Evolutionary conservation across 92 coral and sea anemone species (phyloP).

Genomic region (Epizoanthus illoricatus): DNA sequence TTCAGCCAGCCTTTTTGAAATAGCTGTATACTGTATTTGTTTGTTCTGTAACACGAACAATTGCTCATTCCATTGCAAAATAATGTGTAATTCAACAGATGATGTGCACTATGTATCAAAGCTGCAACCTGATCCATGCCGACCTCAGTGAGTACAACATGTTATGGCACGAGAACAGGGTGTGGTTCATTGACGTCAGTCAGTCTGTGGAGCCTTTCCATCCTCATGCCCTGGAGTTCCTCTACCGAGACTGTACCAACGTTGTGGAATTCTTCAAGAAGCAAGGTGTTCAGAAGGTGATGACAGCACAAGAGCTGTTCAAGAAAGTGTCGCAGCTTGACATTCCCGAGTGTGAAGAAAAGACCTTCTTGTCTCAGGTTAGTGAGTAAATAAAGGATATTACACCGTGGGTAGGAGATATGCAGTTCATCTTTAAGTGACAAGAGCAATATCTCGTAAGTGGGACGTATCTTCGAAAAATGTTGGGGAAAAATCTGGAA

Average conservation of each 20-base stretch:
- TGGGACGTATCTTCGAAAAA: too few species aligned
- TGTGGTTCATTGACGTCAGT: slow-evolving; percentile 94
- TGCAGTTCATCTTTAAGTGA: too few species aligned
- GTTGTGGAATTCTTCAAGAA: slow-evolving; percentile 87
- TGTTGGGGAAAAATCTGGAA: too few species aligned
- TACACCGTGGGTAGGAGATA: too few species aligned
- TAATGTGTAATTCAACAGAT: slow-evolving; percentile 51
- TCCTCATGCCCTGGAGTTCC: slow-evolving; percentile 92
- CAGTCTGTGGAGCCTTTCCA: slow-evolving; percentile 97
- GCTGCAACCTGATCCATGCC: slow-evolving; percentile 88
- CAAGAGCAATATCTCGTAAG: too few species aligned
- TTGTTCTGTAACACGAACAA: neutral
- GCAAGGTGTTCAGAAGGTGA: slow-evolving; percentile 58
- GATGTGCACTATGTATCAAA: slow-evolving; percentile 93
- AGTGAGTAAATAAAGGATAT: neutral
- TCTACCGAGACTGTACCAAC: slow-evolving; percentile 88
- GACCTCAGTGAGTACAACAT: slow-evolving; percentile 98
- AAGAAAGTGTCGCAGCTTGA: slow-evolving; percentile 77
- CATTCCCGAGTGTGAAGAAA: slow-evolving; percentile 62
- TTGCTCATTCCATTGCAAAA: neutral
- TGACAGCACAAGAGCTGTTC: slow-evolving; percentile 76
- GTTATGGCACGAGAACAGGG: slow-evolving; percentile 81
- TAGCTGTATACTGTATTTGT: too few species aligned
- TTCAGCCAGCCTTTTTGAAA: too few species aligned
- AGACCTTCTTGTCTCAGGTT: slow-evolving; percentile 79